Conservation (phyloP, 2,888 invertebrate species). For the Entomobrya multifasciata region DNA sequence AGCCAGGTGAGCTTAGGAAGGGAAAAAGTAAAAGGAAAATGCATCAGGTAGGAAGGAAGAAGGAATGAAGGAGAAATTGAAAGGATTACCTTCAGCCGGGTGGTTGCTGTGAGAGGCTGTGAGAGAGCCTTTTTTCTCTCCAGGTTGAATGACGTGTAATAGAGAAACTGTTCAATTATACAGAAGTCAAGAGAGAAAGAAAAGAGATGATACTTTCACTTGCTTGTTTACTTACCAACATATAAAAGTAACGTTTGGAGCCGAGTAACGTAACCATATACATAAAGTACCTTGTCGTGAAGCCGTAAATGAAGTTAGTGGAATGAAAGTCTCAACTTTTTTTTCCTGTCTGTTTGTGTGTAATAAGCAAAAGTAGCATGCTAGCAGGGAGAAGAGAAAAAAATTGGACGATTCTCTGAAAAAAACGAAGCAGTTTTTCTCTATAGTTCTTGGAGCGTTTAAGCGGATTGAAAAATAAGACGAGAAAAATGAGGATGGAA, state of each 20-base stretch:
- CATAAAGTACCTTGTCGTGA: too few species aligned
- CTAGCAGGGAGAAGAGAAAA: not conserved
- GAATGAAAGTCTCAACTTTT: too few species aligned
- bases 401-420: not conserved
- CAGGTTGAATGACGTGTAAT: constrained; percentile 30
- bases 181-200: not conserved
- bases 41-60: constrained; percentile 37
- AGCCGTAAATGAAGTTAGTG: constrained; percentile 13
- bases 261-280: too few species aligned
- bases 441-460: not conserved
- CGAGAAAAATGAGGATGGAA: not conserved
- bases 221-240: too few species aligned
- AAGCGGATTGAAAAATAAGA: constrained; percentile 16
- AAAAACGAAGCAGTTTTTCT: not conserved
- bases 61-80: constrained; percentile 41
- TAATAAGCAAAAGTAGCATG: too few species aligned
- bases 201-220: constrained; percentile 14
- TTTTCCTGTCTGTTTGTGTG: too few species aligned
- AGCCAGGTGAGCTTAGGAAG: not conserved
- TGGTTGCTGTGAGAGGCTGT: too few species aligned
- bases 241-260: too few species aligned
- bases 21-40: not conserved
- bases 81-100: constrained; percentile 10
- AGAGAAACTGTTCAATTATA: constrained; percentile 52
- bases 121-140: constrained; percentile 6